phyloP scores from a whole-genome alignment of 2,888 invertebrate genomes.

The Notodonta ziczac region DNA sequence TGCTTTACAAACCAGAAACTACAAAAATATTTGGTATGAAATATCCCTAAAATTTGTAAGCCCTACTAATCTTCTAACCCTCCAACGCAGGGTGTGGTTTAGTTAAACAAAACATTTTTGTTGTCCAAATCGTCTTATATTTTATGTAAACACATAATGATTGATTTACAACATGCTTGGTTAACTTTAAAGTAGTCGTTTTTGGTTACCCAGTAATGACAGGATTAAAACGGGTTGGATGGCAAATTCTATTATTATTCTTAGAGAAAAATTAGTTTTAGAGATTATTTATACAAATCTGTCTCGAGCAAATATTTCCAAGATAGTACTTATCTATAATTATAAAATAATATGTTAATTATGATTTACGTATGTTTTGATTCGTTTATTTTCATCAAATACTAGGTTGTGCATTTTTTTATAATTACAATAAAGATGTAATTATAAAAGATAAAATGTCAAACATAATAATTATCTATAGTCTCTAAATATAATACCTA shows the following conservation, averaged over 20 bases:
- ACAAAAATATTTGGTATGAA: slow-evolving; percentile 1
- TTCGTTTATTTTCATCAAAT: no score
- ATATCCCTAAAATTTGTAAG: slow-evolving; percentile 28
- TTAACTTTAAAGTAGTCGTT: slow-evolving; percentile 19
- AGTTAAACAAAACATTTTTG: slow-evolving; percentile 33
- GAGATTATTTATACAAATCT: background rate
- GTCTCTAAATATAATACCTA: slow-evolving; percentile 15
- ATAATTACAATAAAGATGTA: no score
- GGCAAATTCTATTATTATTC: background rate
- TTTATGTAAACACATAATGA: slow-evolving; percentile 29
- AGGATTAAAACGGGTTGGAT: slow-evolving; percentile 40
- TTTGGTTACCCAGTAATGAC: slow-evolving; percentile 49
- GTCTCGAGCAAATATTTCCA: background rate
- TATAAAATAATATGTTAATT: background rate
- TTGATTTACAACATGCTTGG: slow-evolving; percentile 43
- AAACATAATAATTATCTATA: slow-evolving; percentile 8
- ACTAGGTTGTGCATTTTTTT: no score
- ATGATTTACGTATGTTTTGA: no score
- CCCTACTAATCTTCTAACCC: slow-evolving; percentile 34
- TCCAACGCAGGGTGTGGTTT: slow-evolving; percentile 30
- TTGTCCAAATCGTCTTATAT: slow-evolving; percentile 23
- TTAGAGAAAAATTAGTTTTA: background rate
- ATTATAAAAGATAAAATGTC: background rate
- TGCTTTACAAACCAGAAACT: slow-evolving; percentile 14
- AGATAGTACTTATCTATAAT: background rate